Base-by-base conservation (phyloP, 2,888 invertebrate genomes). In the Timema podura region DNA sequence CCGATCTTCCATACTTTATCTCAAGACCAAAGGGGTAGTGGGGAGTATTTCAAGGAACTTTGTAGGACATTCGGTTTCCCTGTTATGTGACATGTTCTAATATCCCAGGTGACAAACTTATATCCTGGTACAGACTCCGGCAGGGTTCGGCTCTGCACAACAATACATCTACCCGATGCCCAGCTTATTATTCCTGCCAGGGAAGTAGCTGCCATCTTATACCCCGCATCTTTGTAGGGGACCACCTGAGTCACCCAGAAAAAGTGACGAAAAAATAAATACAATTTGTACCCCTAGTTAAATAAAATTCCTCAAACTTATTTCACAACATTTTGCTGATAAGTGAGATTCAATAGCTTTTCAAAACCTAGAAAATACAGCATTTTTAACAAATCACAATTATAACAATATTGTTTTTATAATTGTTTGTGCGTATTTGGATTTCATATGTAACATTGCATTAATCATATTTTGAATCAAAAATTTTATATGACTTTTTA, bases 21-120 rank as follows among this genome's bases (percentile, higher is more conserved):
- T 30, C 30, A 2, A 30, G 30, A 30, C 30, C 30, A 30, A 30
- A 2, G 30, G 30, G n/a, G 3, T 30, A 30, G 30, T 30, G 30
- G 30, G 30, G 3, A 30, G 30, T 30, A 30, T 30, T 30, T 30
- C 30, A 30, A 30, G 30, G 30, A 30, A 30, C 30, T 30, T 30
- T 30, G 30, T 3, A 30, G 30, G 30, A 30, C 30, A 30, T 30
- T 54, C 54, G n/a, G 15, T 54, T 16, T 16, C 11, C 7, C 8
- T 47, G 51, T 57, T 47, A 69, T 15, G 69, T 57, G n/a, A 93
- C 93, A 78, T 91, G 92, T 81, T 93, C 92, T 75, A 95, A 81
- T 74, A 96, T 95, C n/a, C 95, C 95, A 96, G 51, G 93, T 92
- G 67, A 93, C 93, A 80, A 96, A 96, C 82, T 95, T 95, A 95